Percentiles rank a stretch among this genome's conserved stretches.
These are phyloP conservation scores for Lynx canadensis DNA, from an alignment of 2,113 vertebrate species.

Conservation along the genomic window DNA sequence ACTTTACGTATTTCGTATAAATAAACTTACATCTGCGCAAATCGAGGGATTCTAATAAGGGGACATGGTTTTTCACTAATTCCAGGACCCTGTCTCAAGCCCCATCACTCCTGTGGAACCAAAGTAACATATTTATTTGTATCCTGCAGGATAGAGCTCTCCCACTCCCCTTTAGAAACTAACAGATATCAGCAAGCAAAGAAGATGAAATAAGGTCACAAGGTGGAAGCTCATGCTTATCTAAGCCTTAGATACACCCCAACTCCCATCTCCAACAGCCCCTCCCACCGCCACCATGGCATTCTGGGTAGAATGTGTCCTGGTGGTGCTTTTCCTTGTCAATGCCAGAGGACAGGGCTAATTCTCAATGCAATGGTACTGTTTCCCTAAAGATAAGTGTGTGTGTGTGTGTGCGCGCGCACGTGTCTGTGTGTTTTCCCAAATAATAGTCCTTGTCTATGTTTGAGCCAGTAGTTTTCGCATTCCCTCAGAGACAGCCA, in stretches of 20 bases:
- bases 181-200: neutral
- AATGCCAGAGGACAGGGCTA: neutral
- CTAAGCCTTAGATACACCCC: neutral
- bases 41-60: neutral
- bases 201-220: neutral
- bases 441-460: neutral
- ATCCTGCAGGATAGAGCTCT: neutral
- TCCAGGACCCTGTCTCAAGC: neutral
- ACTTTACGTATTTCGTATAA: neutral
- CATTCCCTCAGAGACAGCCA: conserved; percentile 73
- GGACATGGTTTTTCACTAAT: neutral
- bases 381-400: neutral
- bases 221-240: neutral
- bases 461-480: neutral
- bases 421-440: neutral
- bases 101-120: neutral
- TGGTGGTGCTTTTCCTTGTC: neutral
- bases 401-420: neutral
- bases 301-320: conserved; percentile 8
- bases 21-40: neutral
- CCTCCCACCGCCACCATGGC: neutral
- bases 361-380: neutral
- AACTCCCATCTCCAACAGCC: neutral
- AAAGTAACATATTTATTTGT: neutral
- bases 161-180: neutral